phyloP scores from a whole-genome alignment of 2,888 invertebrate genomes.

The Pandemis cinnamomeana region DNA sequence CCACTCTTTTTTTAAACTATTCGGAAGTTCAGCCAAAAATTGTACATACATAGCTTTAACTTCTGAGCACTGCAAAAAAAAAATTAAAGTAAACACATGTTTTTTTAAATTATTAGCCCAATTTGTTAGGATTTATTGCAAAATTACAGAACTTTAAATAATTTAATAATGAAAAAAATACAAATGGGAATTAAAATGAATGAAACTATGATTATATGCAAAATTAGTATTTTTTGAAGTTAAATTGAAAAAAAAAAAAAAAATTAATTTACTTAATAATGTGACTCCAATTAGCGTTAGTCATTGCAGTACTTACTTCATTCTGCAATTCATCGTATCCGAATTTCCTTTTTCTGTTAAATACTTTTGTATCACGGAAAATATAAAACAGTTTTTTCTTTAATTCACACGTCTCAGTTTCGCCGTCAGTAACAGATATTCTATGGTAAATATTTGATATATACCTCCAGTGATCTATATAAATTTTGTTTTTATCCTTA shows the following conservation, averaged over 20 bases:
- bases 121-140: too few species aligned
- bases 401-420: constrained; percentile 52
- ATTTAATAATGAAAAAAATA: too few species aligned
- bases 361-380: constrained; percentile 47
- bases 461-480: constrained; percentile 65
- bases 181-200: neutral
- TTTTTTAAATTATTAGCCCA: too few species aligned
- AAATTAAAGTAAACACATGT: too few species aligned
- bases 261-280: neutral
- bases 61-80: constrained; percentile 29
- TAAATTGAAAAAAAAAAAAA: neutral
- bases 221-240: too few species aligned
- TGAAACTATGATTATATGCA: neutral
- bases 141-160: too few species aligned
- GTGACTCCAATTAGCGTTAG: too few species aligned
- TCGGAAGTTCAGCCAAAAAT: constrained; percentile 53
- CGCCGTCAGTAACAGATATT: constrained; percentile 49
- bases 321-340: constrained; percentile 49
- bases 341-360: constrained; percentile 57
- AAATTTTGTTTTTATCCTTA: constrained; percentile 40
- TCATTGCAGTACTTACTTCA: constrained; percentile 57
- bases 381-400: constrained; percentile 63
- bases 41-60: constrained; percentile 58
- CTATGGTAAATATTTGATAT: constrained; percentile 58
- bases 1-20: constrained; percentile 46